Evolutionary conservation across 1,140 invertebrate genomes (phyloP), one percentile per base, ranked within the genome.

Genomic region (Steinernema khuongi): DNA sequence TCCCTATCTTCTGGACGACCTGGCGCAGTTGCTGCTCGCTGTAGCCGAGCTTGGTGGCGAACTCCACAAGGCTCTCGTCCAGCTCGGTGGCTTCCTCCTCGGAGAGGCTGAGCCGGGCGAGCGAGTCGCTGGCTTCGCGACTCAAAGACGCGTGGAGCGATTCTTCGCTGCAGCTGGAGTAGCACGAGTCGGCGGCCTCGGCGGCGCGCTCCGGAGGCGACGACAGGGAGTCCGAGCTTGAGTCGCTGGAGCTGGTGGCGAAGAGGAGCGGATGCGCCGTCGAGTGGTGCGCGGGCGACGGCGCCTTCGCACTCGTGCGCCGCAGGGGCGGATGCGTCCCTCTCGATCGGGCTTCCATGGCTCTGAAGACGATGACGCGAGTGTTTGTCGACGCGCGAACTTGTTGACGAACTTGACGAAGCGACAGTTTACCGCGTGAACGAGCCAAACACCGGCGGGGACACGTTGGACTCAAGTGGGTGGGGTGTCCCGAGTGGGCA

Each of bases 61-160:
- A 75, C 32, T 75, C 74, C 26, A 74, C 72, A 33, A 73, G 22
- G 22, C 26, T 14, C 50, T 60, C 50, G 50, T 60, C 50, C 7
- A 60, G 22, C 50, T 83, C 30, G 78, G 74, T 33, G n/a, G 72
- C 30, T 79, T 78, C 50, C 67, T 75, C 1, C 70, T 77, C 31
- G 79, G 43, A 1, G 82, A 81, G 68, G 68, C 68, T 14, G 81
- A 81, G 31, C 32, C 29, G 29, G 31, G 67, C 43, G 72, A 81
- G 74, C 60, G 30, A 36, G 70, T 75, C 70, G 74, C 50, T 60
- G 7, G 50, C 22, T 60, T 60, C 50, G 50, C 50, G 50, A 4
- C 14, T n/a, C 11, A 60, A 26, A 7, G 50, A 60, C 50, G 50
- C 50, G 50, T 60, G 50, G n/a, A n/a, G n/a, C 22, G 50, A 60